Base-by-base conservation (phyloP, 2,797 vertebrate genomes). In the Sandelia bainsii region DNA sequence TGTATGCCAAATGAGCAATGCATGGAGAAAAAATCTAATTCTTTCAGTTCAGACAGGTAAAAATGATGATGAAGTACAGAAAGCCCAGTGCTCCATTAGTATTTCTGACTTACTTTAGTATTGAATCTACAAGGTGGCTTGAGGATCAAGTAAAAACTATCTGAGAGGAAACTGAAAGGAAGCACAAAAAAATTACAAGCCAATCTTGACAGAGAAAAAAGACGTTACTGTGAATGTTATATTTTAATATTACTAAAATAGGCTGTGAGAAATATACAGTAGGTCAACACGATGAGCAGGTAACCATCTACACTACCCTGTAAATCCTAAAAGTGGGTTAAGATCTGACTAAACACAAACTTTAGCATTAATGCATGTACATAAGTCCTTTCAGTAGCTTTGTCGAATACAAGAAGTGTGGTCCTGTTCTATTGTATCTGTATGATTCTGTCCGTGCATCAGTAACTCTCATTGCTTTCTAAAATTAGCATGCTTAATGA, bases 401-500 rank as follows among this genome's bases (percentile, higher is more conserved):
- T 25, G 3, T 3, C 9, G 3, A 32, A 53, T 25, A 53, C 34
- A 59, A 19, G 39, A 34, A 7, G 3, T 3, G 32, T 51, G 23
- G 23, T 23, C 0, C 6, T 19, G 19, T 39, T 67, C 27, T 23
- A 68, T 44, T 56, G 20, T n/a, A 49, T 75, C 58, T 74, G 65
- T 39, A 59, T 46, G 75, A 84, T 40, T 58, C 72, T 73, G 74
- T 69, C 82, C 77, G 75, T 49, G 68, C 82, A 63, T 76, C 62
- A 50, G 51, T 51, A 37, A 69, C 61, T 80, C 75, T 79, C 58
- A 45, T n/a, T 42, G 71, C 79, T 60, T 69, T 79, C 80, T 86
- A 87, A 90, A 91, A 88, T 92, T 89, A 89, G 80, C 82, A 60
- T 2, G 44, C 64, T 59, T 78, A 85, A 84, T 82, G 82, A 83